Conservation (phyloP, 2,797 vertebrate genomes). For the Carduelis carduelis region DNA sequence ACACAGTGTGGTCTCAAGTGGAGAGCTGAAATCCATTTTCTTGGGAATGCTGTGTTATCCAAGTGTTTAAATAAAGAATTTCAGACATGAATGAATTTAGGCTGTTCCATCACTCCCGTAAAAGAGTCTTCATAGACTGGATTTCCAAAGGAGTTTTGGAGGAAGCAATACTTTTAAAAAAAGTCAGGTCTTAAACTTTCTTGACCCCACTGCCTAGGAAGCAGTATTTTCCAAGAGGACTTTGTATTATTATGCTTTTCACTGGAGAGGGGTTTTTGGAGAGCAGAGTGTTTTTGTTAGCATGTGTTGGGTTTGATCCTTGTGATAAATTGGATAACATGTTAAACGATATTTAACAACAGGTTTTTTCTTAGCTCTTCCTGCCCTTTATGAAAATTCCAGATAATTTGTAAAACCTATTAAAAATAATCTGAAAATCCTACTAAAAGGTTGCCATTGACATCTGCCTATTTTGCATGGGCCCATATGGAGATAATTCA, state of each 20-base stretch:
- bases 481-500: not conserved
- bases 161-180: not conserved
- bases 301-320: not conserved
- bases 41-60: not conserved
- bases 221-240: not conserved
- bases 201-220: not conserved
- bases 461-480: not conserved
- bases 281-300: not conserved
- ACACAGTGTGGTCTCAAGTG: too few relatives aligned
- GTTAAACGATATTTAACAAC: not conserved
- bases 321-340: not conserved
- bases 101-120: accelerated
- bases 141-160: not conserved
- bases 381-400: not conserved
- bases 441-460: not conserved
- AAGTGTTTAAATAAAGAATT: not conserved
- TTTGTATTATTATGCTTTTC: not conserved
- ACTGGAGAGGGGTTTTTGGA: not conserved
- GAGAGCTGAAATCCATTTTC: not conserved
- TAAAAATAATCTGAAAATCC: not conserved
- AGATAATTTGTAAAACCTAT: not conserved
- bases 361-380: not conserved
- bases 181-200: not conserved
- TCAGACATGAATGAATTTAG: not conserved
- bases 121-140: not conserved